Conservation (phyloP, 2,888 invertebrate genomes). For the Pseudococcus longispinus region DNA sequence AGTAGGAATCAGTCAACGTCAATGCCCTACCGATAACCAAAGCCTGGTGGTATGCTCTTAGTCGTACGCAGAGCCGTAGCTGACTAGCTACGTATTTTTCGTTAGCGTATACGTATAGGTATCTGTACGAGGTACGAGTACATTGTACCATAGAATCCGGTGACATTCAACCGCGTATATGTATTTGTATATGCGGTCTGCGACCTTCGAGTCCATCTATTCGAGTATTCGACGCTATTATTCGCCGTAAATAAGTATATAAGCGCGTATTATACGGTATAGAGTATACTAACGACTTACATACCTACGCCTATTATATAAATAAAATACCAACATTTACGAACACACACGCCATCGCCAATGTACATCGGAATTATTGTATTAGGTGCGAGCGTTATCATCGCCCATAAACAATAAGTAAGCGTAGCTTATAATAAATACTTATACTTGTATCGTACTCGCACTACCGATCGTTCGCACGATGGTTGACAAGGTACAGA, state of each 20-base stretch:
- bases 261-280: not conserved
- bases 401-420: not conserved
- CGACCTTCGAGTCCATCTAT: conserved; percentile 53
- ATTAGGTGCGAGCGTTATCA: not conserved
- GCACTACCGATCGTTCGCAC: too few species aligned
- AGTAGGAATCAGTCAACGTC: not conserved
- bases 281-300: not conserved
- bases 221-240: conserved; percentile 38
- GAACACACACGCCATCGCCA: not conserved
- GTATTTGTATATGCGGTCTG: conserved; percentile 4
- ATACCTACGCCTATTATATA: too few species aligned
- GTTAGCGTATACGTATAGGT: not conserved
- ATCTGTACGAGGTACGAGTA: not conserved
- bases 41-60: not conserved
- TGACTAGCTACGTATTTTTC: not conserved
- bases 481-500: too few species aligned
- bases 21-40: not conserved
- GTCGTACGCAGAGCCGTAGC: not conserved
- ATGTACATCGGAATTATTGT: not conserved
- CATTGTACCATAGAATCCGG: not conserved
- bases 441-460: too few species aligned
- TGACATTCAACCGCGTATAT: conserved; percentile 50
- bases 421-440: too few species aligned
- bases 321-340: not conserved
- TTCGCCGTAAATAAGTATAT: not conserved